These are phyloP conservation scores for Phyllotreta cruciferae DNA, from an alignment of 2,888 invertebrate genomes.

Conservation along the genomic window DNA sequence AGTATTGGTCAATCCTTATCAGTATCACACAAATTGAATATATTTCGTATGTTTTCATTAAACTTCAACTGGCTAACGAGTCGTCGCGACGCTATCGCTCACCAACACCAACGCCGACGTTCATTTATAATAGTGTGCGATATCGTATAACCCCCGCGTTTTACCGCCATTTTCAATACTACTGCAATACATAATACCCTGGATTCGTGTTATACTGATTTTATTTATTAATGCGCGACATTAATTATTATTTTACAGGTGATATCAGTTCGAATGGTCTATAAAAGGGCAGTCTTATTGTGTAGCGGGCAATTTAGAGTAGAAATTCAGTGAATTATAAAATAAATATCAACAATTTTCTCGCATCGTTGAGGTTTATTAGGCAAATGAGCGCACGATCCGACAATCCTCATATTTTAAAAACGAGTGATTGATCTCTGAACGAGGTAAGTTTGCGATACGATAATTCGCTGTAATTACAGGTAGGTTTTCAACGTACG, in stretches of 20 bases:
- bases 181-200: slow-evolving; percentile 32
- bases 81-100: slow-evolving; percentile 53
- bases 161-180: slow-evolving; percentile 33
- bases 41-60: slow-evolving; percentile 69
- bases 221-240: slow-evolving; percentile 18
- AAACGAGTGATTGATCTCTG: slow-evolving; percentile 19
- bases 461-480: slow-evolving; percentile 23
- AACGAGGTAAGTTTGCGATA: slow-evolving; percentile 13
- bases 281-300: too few relatives aligned
- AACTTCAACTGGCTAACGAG: slow-evolving; percentile 52
- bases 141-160: slow-evolving; percentile 31
- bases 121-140: slow-evolving; percentile 36
- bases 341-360: not conserved
- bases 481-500: slow-evolving; percentile 17
- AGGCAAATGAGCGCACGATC: slow-evolving; percentile 18
- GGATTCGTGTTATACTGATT: slow-evolving; percentile 16
- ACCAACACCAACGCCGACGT: slow-evolving; percentile 54
- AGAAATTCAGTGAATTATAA: too few relatives aligned
- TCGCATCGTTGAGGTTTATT: not conserved
- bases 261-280: too few relatives aligned
- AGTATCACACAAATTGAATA: slow-evolving; percentile 71
- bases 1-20: slow-evolving; percentile 63
- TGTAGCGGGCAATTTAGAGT: too few relatives aligned
- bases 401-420: slow-evolving; percentile 16
- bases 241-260: too few relatives aligned